A percentile compares a stretch with the other conserved stretches of the same genome.
These are phyloP conservation scores for Macaca fascicularis DNA, from an alignment of 2,113 vertebrate species.

Conservation along the genomic window DNA sequence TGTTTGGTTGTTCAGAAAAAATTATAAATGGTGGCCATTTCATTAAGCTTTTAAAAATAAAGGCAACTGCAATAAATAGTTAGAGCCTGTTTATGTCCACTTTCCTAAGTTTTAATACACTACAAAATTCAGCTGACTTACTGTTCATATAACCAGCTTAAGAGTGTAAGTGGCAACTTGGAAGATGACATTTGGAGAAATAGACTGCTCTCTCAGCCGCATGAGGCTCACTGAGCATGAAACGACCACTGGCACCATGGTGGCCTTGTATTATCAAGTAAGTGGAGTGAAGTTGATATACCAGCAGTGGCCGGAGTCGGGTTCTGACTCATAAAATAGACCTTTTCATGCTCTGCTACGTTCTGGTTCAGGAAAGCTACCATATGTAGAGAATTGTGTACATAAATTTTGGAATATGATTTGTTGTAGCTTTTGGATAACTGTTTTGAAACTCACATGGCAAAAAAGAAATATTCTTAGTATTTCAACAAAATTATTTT, in stretches of 20 bases:
- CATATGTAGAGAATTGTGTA: not conserved
- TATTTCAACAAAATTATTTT: not conserved
- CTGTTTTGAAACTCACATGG: not conserved
- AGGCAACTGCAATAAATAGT: not conserved
- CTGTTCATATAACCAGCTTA: not conserved
- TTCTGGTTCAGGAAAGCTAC: conserved; percentile 3
- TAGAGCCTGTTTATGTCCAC: not conserved
- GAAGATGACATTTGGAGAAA: conserved; percentile 29
- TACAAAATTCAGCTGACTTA: not conserved
- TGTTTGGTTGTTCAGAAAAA: not conserved
- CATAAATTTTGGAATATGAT: conserved; percentile 15
- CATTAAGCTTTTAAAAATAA: not conserved
- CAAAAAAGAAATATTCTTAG: not conserved
- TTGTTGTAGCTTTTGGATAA: not conserved
- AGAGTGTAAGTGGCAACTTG: not conserved
- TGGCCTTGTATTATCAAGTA: not conserved
- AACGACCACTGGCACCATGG: not conserved
- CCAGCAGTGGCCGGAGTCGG: not conserved
- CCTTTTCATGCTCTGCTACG: not conserved
- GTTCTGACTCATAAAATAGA: conserved; percentile 35
- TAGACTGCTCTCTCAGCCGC: not conserved
- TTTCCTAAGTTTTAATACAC: not conserved
- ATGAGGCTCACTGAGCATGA: not conserved
- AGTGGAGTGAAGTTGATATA: not conserved
- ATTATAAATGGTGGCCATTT: not conserved